These are phyloP conservation scores for Ferrisia virgata DNA, from an alignment of 2,888 invertebrate species.

Conservation along the genomic window DNA sequence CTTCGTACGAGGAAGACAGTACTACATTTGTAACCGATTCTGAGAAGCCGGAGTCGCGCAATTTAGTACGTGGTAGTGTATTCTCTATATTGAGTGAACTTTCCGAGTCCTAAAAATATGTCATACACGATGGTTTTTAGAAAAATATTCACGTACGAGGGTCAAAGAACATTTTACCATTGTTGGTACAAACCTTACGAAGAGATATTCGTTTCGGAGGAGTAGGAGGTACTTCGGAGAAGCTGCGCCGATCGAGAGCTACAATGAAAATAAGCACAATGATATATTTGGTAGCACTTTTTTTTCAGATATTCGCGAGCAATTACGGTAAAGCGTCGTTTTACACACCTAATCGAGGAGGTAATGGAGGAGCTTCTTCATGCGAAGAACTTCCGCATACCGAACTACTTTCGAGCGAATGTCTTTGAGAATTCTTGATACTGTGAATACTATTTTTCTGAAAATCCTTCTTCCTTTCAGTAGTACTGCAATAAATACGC, in stretches of 20 bases:
- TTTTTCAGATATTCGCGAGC: not conserved
- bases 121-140: not conserved
- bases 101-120: constrained; percentile 19
- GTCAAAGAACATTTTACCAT: too few species aligned
- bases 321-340: too few species aligned
- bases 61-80: not conserved
- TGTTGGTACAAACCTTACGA: constrained; percentile 30
- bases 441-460: not conserved
- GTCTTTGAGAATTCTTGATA: constrained; percentile 10
- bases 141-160: not conserved
- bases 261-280: not conserved
- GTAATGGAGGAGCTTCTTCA: constrained; percentile 72
- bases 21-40: constrained; percentile 10
- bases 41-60: constrained; percentile 38
- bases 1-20: constrained; percentile 48
- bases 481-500: not conserved
- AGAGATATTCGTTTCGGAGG: constrained; percentile 37
- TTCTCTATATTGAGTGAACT: not conserved
- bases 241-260: constrained; percentile 32
- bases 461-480: not conserved
- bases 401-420: constrained; percentile 46
- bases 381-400: constrained; percentile 43
- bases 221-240: constrained; percentile 40
- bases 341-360: constrained; percentile 59
- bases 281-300: not conserved